Evolutionary conservation across 2,797 vertebrate species (phyloP), one percentile per base, ranked within the genome.

Genomic region (Hylomyscus alleni): DNA sequence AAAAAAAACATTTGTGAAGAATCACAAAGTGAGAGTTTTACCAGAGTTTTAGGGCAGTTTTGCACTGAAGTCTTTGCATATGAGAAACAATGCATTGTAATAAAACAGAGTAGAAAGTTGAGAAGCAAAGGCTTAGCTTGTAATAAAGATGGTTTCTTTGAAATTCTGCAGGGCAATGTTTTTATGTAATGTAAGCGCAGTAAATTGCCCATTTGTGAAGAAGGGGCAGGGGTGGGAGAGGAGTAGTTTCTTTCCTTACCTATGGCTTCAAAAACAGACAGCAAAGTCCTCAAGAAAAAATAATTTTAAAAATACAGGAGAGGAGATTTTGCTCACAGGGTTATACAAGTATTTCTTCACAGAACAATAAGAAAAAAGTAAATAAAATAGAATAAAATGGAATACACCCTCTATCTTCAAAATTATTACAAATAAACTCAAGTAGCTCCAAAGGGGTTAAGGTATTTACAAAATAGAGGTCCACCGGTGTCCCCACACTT

Each of bases 1-100:
- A 50, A 40, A 44, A 37, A 62, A 77, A 75, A 56, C 14, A 65
- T 86, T 90, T 14, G 9, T 37, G 75, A 86, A 50, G 31, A 91
- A 85, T 85, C 34, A 37, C 50, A 76, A 94, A 58, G 34, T 89
- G 22, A 26, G 34, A 17, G 80, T 96, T 94, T 15, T 29, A 82
- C 85, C 31, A 17, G 87, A 90, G 69, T 65, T 95, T 96, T 95
- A 89, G 40, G 90, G 11, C 85, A 94, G 97, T 94, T 91, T 91
- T 40, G 86, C 24, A 44, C 26, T 73, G 58, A 62, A 29, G 52
- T 89, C 40, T 89, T 93, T 72, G 75, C 40, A 47, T n/a, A 78
- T 40, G 50, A 67, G 92, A 62, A 82, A 22, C 47, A 60, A 67
- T 77, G 17, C n/a, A 85, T 34, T 67, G 80, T 47, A 82, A 24